These are phyloP conservation scores for Sitta carolinensis DNA, from an alignment of 2,797 vertebrate genomes.

Conservation along the genomic window DNA sequence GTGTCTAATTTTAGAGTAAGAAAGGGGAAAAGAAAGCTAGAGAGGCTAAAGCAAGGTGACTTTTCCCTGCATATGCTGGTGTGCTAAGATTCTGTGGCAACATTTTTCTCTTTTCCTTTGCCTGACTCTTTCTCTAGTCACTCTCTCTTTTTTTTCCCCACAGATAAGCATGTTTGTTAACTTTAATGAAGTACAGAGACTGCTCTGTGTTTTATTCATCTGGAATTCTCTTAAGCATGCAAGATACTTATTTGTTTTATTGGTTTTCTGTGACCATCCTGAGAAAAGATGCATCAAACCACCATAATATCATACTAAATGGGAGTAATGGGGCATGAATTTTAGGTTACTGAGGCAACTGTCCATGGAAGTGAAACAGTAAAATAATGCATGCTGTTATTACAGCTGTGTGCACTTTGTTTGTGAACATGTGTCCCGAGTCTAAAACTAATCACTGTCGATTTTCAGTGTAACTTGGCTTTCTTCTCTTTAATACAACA, in stretches of 20 bases:
- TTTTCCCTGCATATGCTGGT: neutral
- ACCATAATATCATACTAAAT: neutral
- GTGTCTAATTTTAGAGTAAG: conserved; percentile 51
- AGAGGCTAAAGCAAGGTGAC: conserved; percentile 32
- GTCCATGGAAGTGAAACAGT: neutral
- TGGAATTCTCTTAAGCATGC: neutral
- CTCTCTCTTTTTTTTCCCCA: neutral
- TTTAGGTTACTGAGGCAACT: neutral
- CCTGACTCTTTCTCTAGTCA: neutral
- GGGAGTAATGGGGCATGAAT: neutral
- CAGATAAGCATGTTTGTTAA: neutral
- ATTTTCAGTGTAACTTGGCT: neutral
- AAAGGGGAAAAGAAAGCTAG: neutral
- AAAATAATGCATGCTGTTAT: neutral
- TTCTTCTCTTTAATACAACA: neutral
- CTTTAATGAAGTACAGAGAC: neutral
- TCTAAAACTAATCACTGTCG: neutral
- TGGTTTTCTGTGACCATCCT: neutral
- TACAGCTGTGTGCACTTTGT: neutral
- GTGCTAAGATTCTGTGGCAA: neutral
- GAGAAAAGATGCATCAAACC: neutral
- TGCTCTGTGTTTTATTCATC: neutral
- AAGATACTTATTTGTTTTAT: neutral
- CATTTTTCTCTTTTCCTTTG: neutral
- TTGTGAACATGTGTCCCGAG: neutral